Evolutionary conservation across 2,113 vertebrate species (phyloP).

Genomic region (Dasyurus viverrinus): DNA sequence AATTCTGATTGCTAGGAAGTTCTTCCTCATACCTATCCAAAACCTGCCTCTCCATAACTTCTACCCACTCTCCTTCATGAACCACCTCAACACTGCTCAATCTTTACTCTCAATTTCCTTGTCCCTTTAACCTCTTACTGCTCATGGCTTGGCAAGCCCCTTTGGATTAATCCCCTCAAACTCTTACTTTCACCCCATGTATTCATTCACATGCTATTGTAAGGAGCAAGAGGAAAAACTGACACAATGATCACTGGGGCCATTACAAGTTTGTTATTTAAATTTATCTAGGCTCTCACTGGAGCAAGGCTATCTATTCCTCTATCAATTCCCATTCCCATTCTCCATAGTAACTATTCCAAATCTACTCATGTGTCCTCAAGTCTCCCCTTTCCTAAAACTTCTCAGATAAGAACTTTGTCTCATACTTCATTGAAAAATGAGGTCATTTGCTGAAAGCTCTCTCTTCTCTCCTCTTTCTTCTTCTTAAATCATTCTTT

Average conservation of each 20-base stretch:
- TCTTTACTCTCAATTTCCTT: background rate
- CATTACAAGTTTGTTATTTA: background rate
- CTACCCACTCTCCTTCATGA: background rate
- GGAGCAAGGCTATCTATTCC: too few species aligned
- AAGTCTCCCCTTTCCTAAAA: too few species aligned
- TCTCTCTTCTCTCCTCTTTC: too few species aligned
- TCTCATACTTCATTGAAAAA: too few species aligned
- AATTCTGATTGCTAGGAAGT: background rate
- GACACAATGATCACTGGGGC: background rate
- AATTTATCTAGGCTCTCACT: background rate
- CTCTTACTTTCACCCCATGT: background rate
- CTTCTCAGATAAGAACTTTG: too few species aligned
- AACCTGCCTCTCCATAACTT: background rate
- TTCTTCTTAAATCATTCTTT: too few species aligned
- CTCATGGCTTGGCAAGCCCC: background rate
- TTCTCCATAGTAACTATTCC: too few species aligned
- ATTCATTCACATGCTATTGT: background rate
- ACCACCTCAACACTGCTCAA: background rate
- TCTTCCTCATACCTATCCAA: background rate
- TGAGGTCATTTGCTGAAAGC: too few species aligned
- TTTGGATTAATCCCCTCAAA: background rate
- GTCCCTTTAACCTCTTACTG: background rate
- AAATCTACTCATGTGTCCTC: too few species aligned
- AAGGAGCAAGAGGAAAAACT: background rate
- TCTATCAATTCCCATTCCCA: too few species aligned